A percentile compares a stretch with the other conserved stretches of the same genome.
Evolutionary conservation across 2,113 vertebrate genomes (phyloP).

Genomic region (Sebastes schlegelii): DNA sequence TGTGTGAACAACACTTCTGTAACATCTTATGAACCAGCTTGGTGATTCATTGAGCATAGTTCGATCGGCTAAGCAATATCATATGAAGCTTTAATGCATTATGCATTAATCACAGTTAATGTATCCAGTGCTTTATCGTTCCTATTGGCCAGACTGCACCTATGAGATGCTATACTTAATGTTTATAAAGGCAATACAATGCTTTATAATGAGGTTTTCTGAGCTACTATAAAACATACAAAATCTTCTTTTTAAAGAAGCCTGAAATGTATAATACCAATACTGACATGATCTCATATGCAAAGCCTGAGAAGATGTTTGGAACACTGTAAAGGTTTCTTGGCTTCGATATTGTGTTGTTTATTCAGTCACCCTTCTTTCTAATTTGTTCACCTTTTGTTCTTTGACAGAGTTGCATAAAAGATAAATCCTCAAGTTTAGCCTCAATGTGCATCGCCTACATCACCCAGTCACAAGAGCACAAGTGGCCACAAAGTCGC

Average conservation of each 20-base stretch:
- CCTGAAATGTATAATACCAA: slow-evolving; percentile 50
- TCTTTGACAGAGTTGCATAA: slow-evolving; percentile 57
- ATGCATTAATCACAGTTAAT: slow-evolving; percentile 59
- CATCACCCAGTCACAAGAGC: slow-evolving; percentile 29
- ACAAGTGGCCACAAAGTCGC: not conserved
- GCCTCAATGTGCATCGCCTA: slow-evolving; percentile 3
- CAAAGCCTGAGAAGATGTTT: slow-evolving; percentile 52
- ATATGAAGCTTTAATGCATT: slow-evolving; percentile 25
- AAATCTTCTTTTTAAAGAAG: slow-evolving; percentile 39
- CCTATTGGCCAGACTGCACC: slow-evolving; percentile 48
- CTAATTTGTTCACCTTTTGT: slow-evolving; percentile 19
- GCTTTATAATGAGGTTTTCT: slow-evolving; percentile 56
- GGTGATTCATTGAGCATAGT: slow-evolving; percentile 22
- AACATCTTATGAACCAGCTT: slow-evolving; percentile 23
- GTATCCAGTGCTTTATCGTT: slow-evolving; percentile 55
- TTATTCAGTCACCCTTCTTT: slow-evolving; percentile 17
- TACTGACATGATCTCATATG: slow-evolving; percentile 20
- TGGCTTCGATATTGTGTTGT: slow-evolving; percentile 41
- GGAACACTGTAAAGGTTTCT: slow-evolving; percentile 55
- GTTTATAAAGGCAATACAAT: slow-evolving; percentile 53
- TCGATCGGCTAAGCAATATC: slow-evolving; percentile 2
- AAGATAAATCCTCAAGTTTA: slow-evolving; percentile 16
- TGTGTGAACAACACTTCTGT: slow-evolving; percentile 15
- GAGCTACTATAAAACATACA: slow-evolving; percentile 47
- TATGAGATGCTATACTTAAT: slow-evolving; percentile 40